phyloP scores from a whole-genome alignment of 2,113 vertebrate species.

The Hemicordylus capensis region DNA sequence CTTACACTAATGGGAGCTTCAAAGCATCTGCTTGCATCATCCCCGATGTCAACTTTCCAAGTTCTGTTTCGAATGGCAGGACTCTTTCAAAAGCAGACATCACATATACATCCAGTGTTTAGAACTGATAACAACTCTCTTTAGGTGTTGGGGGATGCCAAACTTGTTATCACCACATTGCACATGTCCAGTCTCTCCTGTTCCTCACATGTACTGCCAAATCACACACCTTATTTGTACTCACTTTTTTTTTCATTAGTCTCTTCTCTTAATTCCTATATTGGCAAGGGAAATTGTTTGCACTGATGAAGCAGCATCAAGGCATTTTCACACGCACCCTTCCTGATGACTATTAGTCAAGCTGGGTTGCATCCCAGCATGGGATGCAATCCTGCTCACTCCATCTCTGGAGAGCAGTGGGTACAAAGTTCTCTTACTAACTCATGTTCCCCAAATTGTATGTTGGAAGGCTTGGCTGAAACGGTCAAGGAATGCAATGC shows the following conservation, averaged over 20 bases:
- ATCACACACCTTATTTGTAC: background rate
- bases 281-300: background rate
- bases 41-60: background rate
- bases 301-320: background rate
- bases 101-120: background rate
- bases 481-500: background rate
- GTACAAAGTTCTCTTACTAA: background rate
- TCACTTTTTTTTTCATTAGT: background rate
- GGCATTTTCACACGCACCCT: background rate
- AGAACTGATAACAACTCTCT: background rate
- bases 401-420: background rate
- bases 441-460: background rate
- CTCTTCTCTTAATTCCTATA: background rate
- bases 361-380: background rate
- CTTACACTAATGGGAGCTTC: background rate
- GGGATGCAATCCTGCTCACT: background rate
- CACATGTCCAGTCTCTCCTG: background rate
- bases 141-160: background rate
- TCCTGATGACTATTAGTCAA: background rate
- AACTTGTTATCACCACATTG: background rate
- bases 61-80: background rate
- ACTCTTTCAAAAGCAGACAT: background rate
- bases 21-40: background rate
- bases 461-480: background rate
- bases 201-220: background rate